Evolutionary conservation across 2,113 vertebrate genomes (phyloP), one percentile per base, ranked within the genome.

Genomic region (Myotis brandtii): DNA sequence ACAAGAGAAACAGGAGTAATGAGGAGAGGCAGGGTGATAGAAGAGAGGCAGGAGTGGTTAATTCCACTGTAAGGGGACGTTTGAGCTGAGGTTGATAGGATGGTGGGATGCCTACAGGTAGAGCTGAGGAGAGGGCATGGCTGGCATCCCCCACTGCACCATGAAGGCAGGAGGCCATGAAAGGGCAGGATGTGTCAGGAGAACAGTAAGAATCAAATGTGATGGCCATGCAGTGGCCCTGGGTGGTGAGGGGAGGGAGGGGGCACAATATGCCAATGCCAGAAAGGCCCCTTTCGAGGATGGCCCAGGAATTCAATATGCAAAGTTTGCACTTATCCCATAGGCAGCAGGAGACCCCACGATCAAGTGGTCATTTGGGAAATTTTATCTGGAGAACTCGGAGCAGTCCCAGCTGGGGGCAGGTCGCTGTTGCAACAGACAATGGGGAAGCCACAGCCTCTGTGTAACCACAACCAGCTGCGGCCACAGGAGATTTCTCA

Each of bases 101-200:
- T 5, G 14, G 59, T 2, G 17, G 46, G 37, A 25, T 92, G 48
- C 50, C 56, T 40, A 4, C 17, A 59, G 46, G 43, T 9, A 37
- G 30, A 50, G 56, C 25, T 37, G 50, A 86, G 37, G 37, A 14
- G 21, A 12, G 14, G 40, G 2, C 14, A 0, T 23, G 37, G 43
- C 50, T 0, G 0, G 13, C 25, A 54, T n/a, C n/a, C 23, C 30
- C 13, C 37, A 2, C 21, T 34, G 18, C 4, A 1, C 9, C 2
- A 6, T 32, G 3, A 8, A 77, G 46, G 5, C 54, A 32, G 69
- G n/a, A 52, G 83, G 64, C 21, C 70, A 37, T 2, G 17, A 11
- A 48, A 54, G 32, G 64, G 16, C 23, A 72, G 59, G 37, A 25
- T 5, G 1, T n/a, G 10, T 32, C 16, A 50, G 16, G 13, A 67